Evolutionary conservation across 2,113 vertebrate genomes (phyloP).

Genomic region (Zosterops pallidus): DNA sequence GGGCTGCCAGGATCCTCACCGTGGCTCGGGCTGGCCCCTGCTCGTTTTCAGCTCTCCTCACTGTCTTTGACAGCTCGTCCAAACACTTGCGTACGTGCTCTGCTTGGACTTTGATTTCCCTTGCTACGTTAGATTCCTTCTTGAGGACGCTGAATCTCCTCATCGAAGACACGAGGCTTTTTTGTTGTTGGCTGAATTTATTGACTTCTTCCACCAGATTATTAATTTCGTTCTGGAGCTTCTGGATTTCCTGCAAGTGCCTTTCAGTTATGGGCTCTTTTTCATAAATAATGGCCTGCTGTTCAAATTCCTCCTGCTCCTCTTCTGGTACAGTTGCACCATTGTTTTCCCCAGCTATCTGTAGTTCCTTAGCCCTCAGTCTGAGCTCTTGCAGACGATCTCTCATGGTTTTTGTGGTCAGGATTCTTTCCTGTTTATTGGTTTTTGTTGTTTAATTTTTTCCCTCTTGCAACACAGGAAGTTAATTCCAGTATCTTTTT

Average conservation of each 20-base stretch:
- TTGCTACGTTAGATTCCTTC: slow-evolving; percentile 85
- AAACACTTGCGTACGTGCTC: slow-evolving; percentile 82
- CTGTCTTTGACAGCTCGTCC: slow-evolving; percentile 79
- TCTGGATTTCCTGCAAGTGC: slow-evolving; percentile 84
- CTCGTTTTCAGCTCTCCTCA: slow-evolving; percentile 79
- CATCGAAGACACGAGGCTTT: slow-evolving; percentile 86
- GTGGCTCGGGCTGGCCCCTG: slow-evolving; percentile 74
- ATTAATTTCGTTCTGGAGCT: slow-evolving; percentile 83
- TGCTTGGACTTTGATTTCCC: slow-evolving; percentile 87
- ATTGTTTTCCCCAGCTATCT: slow-evolving; percentile 48
- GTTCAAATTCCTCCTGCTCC: slow-evolving; percentile 68
- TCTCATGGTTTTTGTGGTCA: slow-evolving; percentile 75
- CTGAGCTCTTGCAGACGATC: slow-evolving; percentile 90
- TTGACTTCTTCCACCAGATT: slow-evolving; percentile 81
- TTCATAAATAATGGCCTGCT: slow-evolving; percentile 90
- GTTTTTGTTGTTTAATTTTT: not conserved
- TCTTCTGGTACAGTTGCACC: slow-evolving; percentile 31
- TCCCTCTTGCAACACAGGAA: not conserved
- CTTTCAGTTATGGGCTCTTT: slow-evolving; percentile 85
- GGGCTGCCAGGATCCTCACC: slow-evolving; percentile 82
- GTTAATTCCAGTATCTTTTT: not conserved
- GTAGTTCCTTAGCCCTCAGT: slow-evolving; percentile 78
- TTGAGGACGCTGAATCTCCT: slow-evolving; percentile 93
- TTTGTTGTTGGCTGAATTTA: slow-evolving; percentile 88
- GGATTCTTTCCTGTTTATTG: not conserved